Conservation (phyloP, 2,797 vertebrate genomes). For the Naso thynnoides region DNA sequence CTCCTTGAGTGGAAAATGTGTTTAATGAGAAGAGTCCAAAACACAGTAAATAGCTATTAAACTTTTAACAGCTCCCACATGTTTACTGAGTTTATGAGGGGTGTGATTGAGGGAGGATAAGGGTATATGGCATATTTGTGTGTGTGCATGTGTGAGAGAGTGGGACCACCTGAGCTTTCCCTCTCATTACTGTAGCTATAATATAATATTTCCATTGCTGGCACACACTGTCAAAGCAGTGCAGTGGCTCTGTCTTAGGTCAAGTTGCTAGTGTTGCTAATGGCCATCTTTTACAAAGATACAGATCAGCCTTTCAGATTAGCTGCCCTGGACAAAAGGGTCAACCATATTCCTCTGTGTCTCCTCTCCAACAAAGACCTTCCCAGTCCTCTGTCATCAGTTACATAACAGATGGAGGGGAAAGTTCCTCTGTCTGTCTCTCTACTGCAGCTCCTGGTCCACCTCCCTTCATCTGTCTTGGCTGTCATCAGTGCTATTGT, state of each 20-base stretch:
- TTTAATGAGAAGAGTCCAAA: slow-evolving; percentile 85
- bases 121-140: slow-evolving; percentile 47
- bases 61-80: slow-evolving; percentile 86
- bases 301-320: slow-evolving; percentile 66
- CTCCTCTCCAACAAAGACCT: slow-evolving; percentile 62
- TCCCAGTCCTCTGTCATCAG: slow-evolving; percentile 62
- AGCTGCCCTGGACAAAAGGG: slow-evolving; percentile 61
- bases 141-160: slow-evolving; percentile 26
- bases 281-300: slow-evolving; percentile 69
- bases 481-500: slow-evolving; percentile 83
- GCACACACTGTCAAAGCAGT: slow-evolving; percentile 32
- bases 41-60: slow-evolving; percentile 88
- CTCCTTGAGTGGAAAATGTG: slow-evolving; percentile 86
- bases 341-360: slow-evolving; percentile 62
- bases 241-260: slow-evolving; percentile 27
- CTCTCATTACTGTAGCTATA: slow-evolving; percentile 47
- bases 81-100: slow-evolving; percentile 85
- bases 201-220: slow-evolving; percentile 49
- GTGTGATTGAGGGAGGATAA: slow-evolving; percentile 77
- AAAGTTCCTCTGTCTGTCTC: slow-evolving; percentile 70
- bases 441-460: slow-evolving; percentile 43
- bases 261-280: slow-evolving; percentile 40
- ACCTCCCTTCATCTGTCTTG: slow-evolving; percentile 54
- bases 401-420: slow-evolving; percentile 70
- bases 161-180: slow-evolving; percentile 57